Conservation (phyloP, 2,113 vertebrate genomes). For the Podiceps cristatus region DNA sequence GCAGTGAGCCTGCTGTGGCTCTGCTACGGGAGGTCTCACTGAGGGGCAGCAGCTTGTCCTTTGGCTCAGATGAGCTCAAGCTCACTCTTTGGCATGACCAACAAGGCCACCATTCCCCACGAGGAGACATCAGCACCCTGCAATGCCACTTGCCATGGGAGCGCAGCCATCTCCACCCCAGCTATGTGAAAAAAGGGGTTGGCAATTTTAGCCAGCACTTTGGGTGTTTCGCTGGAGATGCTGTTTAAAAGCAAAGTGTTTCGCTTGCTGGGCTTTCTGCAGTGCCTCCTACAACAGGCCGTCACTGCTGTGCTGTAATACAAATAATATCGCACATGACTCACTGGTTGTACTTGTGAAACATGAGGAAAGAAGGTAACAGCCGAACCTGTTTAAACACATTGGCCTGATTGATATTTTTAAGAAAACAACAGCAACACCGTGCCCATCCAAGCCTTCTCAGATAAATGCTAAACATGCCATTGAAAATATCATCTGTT, state of each 20-base stretch:
- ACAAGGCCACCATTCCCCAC: accelerated
- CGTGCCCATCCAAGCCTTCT: neutral
- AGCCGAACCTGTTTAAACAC: neutral
- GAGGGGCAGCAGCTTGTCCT: neutral
- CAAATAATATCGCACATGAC: conserved; percentile 4
- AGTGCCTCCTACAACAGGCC: neutral
- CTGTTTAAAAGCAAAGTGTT: neutral
- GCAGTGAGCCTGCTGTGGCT: neutral
- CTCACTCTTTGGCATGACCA: neutral
- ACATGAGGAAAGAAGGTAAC: conserved; percentile 33
- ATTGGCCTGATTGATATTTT: neutral
- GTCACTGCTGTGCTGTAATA: neutral
- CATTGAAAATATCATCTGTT: conserved; percentile 47
- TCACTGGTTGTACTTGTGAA: conserved; percentile 25
- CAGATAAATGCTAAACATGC: neutral
- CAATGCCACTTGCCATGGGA: neutral
- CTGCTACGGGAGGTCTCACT: accelerated
- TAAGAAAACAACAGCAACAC: neutral
- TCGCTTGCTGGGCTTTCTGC: neutral
- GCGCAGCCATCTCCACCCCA: neutral
- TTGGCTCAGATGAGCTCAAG: neutral
- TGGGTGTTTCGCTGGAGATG: neutral
- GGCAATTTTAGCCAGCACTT: neutral
- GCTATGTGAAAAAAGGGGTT: neutral
- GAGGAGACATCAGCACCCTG: accelerated